Base-by-base conservation (phyloP, 2,113 vertebrate genomes). In the Trogon surrucura region DNA sequence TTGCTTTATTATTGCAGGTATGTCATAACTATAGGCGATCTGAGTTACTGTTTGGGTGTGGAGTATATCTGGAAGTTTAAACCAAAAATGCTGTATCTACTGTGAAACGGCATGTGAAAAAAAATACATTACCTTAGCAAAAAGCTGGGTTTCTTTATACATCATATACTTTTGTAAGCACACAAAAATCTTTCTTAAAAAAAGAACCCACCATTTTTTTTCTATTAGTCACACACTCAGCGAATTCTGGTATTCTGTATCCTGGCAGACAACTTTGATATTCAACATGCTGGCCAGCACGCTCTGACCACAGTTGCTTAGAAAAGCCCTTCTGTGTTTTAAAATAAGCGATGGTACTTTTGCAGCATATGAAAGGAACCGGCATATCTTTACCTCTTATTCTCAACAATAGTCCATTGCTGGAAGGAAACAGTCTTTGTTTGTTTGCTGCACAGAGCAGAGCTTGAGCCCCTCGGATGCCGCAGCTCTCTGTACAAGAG, bases 1-100 rank as follows among this genome's bases (percentile, higher is more conserved):
- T 92, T 95, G 85, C 96, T 96, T 95, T 96, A 93, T 97, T 97
- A 70, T 97, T 95, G 94, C 81, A 96, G 89, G 72, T 95, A 96
- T 85, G 62, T 54, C 69, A 69, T 65, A 96, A 94, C 88, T 45
- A 23, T 71, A 85, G 78, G 22, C 64, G 96, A 84, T 80, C 93
- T 93, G 95, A 96, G 73, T 97, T 94, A 95, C 95, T 86, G 73
- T 78, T 82, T 92, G 80, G 58, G 41, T 80, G 62, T 4, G 3
- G 48, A 30, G 18, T 62, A 1, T 58, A 71, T 47, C 38, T 85
- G 30, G 36, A 47, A n/a, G 8, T 75, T 91, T 65, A 89, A 88
- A 85, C 57, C 60, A 69, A 79, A 41, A 83, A 64, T 2, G 0
- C 8, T 66, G 5, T 38, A 80, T 47, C 54, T 81, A 11, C 88